Percentiles rank a stretch among this genome's conserved stretches.
phyloP scores from a whole-genome alignment of 2,113 vertebrate species.

The Percina caprodes region DNA sequence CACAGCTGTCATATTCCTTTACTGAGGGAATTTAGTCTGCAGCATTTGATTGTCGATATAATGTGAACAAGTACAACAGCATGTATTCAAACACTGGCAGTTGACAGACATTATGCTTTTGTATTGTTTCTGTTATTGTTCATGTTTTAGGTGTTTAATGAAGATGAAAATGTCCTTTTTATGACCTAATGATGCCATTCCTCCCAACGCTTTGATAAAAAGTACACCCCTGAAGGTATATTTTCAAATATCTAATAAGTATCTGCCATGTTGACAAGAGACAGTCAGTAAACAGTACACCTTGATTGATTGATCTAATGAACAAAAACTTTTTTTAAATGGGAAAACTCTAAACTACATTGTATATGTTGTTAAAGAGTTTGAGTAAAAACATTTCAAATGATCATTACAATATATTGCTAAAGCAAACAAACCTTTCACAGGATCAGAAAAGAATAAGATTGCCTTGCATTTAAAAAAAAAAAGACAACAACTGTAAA shows the following conservation, averaged over 20 bases:
- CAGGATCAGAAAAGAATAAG: not conserved
- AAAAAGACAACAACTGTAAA: too few species aligned
- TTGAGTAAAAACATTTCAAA: not conserved
- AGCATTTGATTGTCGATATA: slow-evolving; percentile 20
- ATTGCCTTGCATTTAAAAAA: too few species aligned
- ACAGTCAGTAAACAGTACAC: not conserved
- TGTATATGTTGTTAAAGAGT: not conserved
- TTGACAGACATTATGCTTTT: not conserved
- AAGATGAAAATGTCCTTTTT: not conserved
- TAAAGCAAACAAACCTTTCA: not conserved
- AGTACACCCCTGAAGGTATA: not conserved
- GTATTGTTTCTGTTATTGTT: not conserved
- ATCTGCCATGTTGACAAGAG: not conserved
- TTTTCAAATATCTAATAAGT: not conserved
- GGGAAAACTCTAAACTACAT: not conserved
- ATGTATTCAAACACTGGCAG: not conserved
- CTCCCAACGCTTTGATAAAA: not conserved
- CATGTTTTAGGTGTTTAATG: not conserved
- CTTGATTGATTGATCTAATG: not conserved
- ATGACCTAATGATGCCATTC: not conserved
- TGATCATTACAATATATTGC: not conserved
- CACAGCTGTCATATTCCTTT: slow-evolving; percentile 3
- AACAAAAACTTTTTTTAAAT: not conserved
- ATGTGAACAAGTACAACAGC: not conserved
- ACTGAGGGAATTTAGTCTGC: not conserved